A percentile compares a stretch with the other conserved stretches of the same genome.
Conservation (phyloP, 1,140 invertebrate genomes). For the Papilio polytes region DNA sequence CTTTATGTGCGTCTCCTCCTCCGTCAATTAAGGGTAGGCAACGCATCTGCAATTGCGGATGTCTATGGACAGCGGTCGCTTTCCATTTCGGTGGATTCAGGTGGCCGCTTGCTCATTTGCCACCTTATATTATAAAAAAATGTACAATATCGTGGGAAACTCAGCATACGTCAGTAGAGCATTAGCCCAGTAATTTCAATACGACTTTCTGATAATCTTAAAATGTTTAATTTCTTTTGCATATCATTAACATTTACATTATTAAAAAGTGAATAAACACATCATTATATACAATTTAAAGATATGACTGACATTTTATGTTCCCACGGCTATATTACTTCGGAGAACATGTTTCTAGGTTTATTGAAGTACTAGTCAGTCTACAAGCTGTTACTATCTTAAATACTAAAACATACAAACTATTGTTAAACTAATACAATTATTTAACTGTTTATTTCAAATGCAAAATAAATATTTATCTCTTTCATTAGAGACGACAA, state of each 20-base stretch:
- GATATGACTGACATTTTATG: neutral
- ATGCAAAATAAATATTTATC: too few relatives aligned
- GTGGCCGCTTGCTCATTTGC: too few relatives aligned
- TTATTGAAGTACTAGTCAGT: neutral
- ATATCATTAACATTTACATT: neutral
- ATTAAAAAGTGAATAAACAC: neutral
- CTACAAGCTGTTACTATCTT: neutral
- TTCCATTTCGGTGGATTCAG: too few relatives aligned
- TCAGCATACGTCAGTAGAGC: neutral
- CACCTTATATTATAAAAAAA: too few relatives aligned
- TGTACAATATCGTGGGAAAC: conserved; percentile 4
- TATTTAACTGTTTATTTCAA: too few relatives aligned
- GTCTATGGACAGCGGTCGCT: too few relatives aligned
- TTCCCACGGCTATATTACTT: conserved; percentile 1
- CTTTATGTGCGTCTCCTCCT: too few relatives aligned
- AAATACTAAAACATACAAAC: neutral
- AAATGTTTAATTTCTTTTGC: neutral
- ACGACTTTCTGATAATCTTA: neutral
- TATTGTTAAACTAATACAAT: neutral
- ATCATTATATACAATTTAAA: conserved; percentile 1
- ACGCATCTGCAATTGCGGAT: too few relatives aligned
- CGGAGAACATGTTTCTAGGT: neutral
- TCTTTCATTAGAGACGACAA: too few relatives aligned
- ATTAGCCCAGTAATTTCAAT: conserved; percentile 18
- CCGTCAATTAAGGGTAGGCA: too few relatives aligned